Percentiles rank a stretch among this genome's conserved stretches.
These are phyloP conservation scores for Megaceryle maxima DNA, from an alignment of 2,113 vertebrate species.

Conservation along the genomic window DNA sequence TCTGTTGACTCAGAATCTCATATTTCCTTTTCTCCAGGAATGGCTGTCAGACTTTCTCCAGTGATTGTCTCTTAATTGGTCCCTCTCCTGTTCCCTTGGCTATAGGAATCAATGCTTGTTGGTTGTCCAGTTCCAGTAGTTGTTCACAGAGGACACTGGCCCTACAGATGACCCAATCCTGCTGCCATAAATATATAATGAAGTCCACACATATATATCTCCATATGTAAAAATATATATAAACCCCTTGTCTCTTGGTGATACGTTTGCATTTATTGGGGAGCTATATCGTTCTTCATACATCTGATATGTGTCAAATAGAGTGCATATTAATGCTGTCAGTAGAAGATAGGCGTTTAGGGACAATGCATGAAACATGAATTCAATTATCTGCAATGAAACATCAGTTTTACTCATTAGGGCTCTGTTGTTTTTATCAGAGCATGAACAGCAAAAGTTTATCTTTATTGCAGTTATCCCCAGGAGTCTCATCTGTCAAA, in stretches of 20 bases:
- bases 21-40: not conserved
- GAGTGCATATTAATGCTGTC: not conserved
- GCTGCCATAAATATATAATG: not conserved
- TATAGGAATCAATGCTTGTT: not conserved
- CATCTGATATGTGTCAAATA: not conserved
- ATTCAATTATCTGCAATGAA: constrained; percentile 56
- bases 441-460: constrained; percentile 68
- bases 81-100: not conserved
- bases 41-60: not conserved
- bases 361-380: constrained; percentile 39
- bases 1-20: not conserved
- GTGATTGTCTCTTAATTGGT: not conserved
- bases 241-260: not conserved
- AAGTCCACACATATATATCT: not conserved
- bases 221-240: not conserved
- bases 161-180: not conserved
- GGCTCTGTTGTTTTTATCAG: constrained; percentile 65
- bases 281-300: not conserved
- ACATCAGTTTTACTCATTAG: constrained; percentile 54
- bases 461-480: constrained; percentile 64
- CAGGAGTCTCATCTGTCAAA: constrained; percentile 58
- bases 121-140: not conserved
- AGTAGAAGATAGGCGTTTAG: constrained; percentile 16
- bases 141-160: not conserved
- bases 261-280: not conserved